Evolutionary conservation across 2,797 vertebrate genomes (phyloP).

Genomic region (Phalanger gymnotis): DNA sequence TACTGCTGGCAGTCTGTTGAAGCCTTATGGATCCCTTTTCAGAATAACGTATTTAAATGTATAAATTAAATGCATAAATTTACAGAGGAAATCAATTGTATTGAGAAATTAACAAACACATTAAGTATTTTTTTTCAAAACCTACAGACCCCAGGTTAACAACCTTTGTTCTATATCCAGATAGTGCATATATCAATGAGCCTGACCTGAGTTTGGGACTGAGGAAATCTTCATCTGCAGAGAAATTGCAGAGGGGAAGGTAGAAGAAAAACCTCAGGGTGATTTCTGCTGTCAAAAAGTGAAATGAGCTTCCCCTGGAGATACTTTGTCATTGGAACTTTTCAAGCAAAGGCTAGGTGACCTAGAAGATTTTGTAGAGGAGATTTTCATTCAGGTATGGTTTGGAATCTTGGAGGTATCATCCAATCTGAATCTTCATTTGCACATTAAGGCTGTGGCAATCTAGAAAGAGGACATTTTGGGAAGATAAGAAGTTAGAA

Average conservation of each 20-base stretch:
- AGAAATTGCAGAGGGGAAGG: background rate
- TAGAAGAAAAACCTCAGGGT: background rate
- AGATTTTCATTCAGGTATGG: background rate
- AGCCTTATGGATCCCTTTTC: background rate
- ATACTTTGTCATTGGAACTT: background rate
- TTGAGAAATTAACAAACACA: background rate
- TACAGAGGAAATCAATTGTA: background rate
- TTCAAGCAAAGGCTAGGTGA: background rate
- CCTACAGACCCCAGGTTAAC: background rate
- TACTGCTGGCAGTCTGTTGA: background rate
- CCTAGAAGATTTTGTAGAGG: background rate
- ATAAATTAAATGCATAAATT: background rate
- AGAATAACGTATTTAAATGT: background rate
- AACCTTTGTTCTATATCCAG: background rate
- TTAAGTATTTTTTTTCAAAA: background rate
- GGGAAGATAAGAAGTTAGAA: background rate
- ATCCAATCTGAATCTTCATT: background rate
- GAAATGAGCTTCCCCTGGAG: background rate
- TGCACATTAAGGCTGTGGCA: background rate
- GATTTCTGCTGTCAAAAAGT: background rate
- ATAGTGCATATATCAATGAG: background rate
- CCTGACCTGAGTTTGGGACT: background rate
- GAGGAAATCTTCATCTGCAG: background rate
- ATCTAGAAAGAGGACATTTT: background rate
- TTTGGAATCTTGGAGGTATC: background rate